Conservation (phyloP, 2,797 vertebrate species). For the Acanthiza pusilla region DNA sequence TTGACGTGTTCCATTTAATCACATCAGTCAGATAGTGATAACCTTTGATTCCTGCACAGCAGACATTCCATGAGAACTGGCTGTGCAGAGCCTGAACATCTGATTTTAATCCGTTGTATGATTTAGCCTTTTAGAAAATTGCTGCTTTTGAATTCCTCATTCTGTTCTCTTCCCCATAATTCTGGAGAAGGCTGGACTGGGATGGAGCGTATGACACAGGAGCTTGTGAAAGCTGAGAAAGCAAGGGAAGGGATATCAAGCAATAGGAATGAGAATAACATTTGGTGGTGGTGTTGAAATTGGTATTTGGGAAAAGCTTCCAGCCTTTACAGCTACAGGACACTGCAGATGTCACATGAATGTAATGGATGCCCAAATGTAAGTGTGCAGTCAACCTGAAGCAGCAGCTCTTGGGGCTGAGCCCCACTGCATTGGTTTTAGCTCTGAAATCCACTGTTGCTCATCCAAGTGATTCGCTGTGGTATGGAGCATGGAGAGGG, state of each 20-base stretch:
- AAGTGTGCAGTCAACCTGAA: neutral
- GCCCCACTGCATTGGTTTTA: neutral
- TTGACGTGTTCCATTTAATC: neutral
- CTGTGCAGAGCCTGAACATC: neutral
- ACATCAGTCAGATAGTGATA: neutral
- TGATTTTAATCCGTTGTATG: neutral
- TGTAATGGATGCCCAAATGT: neutral
- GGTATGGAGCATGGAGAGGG: neutral
- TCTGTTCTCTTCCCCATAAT: neutral
- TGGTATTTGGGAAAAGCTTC: neutral
- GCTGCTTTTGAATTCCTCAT: neutral
- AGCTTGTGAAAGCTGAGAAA: neutral
- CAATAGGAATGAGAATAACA: neutral
- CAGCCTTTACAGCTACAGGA: neutral
- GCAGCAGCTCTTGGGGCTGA: neutral
- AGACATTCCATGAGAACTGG: neutral
- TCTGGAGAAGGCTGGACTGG: neutral
- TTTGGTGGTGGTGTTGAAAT: neutral
- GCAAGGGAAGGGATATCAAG: neutral
- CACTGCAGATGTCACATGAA: neutral
- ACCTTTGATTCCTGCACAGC: neutral
- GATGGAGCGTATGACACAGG: neutral
- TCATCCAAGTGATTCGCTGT: neutral
- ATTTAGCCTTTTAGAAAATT: neutral
- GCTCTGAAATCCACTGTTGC: neutral